phyloP scores from a whole-genome alignment of 2,888 invertebrate species.

The Seira sanloemensis region DNA sequence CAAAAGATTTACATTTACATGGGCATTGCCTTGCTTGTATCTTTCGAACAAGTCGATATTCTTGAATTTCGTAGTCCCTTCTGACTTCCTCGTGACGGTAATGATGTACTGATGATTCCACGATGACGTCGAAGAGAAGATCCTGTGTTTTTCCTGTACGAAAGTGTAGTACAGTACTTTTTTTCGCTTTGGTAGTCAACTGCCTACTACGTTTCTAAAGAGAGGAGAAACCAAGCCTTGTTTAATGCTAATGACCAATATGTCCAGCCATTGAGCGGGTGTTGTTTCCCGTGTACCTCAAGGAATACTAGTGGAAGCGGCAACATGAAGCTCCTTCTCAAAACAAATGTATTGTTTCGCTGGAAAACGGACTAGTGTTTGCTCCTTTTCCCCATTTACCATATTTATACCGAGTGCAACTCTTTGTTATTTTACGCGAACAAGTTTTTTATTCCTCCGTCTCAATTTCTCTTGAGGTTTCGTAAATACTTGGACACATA shows the following conservation, averaged over 20 bases:
- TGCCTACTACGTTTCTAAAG: no score
- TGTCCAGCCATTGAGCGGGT: not conserved
- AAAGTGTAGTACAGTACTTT: not conserved
- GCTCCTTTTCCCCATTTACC: not conserved
- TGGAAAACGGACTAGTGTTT: not conserved
- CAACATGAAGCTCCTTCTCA: not conserved
- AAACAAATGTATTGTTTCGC: not conserved
- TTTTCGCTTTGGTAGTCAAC: no score
- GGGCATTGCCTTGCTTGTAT: conserved; percentile 17
- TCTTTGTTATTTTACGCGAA: not conserved
- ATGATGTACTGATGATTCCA: conserved; percentile 58
- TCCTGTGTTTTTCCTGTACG: not conserved
- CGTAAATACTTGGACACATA: not conserved
- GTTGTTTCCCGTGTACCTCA: not conserved
- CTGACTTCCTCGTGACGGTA: conserved; percentile 46
- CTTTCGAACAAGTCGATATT: conserved; percentile 13
- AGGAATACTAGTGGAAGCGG: no score
- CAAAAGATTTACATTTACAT: conserved; percentile 12
- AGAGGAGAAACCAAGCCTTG: conserved; percentile 15
- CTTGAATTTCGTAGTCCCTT: not conserved
- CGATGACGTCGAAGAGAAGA: conserved; percentile 46
- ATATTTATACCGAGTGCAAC: not conserved
- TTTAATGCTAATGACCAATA: conserved; percentile 48
- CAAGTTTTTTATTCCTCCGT: not conserved
- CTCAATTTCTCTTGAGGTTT: not conserved